These are phyloP conservation scores for Macrotis lagotis DNA, from an alignment of 2,113 vertebrate genomes.

Conservation along the genomic window DNA sequence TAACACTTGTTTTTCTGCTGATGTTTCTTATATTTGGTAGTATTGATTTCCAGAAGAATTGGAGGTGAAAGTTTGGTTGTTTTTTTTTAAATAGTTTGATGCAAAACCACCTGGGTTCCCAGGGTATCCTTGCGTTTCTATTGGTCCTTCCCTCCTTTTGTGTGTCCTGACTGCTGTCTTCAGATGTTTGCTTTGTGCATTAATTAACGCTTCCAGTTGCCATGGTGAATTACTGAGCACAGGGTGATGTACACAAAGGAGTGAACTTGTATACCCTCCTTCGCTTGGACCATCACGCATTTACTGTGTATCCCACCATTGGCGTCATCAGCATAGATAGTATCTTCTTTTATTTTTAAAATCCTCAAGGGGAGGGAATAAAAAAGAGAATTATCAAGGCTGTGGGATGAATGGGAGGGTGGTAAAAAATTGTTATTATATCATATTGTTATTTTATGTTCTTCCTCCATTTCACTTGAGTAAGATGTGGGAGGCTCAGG, in stretches of 20 bases:
- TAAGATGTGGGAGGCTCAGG: constrained; percentile 28
- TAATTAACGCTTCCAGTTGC: constrained; percentile 67
- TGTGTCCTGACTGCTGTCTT: constrained; percentile 52
- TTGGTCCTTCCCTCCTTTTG: background rate
- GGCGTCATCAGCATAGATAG: constrained; percentile 19
- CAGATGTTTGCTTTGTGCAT: constrained; percentile 45
- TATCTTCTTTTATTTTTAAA: constrained; percentile 53
- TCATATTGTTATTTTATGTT: background rate
- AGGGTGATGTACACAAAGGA: constrained; percentile 46
- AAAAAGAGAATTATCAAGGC: constrained; percentile 52
- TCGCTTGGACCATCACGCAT: constrained; percentile 29
- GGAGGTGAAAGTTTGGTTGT: constrained; percentile 11
- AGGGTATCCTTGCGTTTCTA: constrained; percentile 21
- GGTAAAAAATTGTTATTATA: background rate
- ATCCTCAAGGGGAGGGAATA: constrained; percentile 12
- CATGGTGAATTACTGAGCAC: constrained; percentile 57
- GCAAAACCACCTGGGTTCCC: constrained; percentile 21
- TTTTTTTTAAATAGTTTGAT: constrained; percentile 41
- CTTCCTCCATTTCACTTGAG: constrained; percentile 29
- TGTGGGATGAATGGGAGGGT: background rate
- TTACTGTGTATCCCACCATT: constrained; percentile 37
- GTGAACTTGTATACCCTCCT: constrained; percentile 47
- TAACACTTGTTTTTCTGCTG: constrained; percentile 34
- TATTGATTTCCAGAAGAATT: constrained; percentile 62
- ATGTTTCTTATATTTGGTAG: constrained; percentile 9